Base-by-base conservation (phyloP, 2,113 vertebrate species). In the Anthoscopus minutus region DNA sequence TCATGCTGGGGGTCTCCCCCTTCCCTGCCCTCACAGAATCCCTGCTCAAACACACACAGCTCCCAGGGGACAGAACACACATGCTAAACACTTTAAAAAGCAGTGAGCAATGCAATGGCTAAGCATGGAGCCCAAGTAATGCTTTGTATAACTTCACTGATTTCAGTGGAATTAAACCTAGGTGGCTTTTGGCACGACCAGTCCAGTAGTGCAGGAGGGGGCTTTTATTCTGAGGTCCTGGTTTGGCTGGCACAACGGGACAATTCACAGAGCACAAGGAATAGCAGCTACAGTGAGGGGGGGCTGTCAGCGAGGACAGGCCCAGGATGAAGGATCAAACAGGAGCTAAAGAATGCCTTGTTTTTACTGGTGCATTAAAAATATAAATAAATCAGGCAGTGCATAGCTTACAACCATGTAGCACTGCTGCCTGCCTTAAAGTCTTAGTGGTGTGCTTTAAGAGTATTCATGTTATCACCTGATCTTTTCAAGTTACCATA, bases 401-500 rank as follows among this genome's bases (percentile, higher is more conserved):
- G 42, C 37, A 53, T 27, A 65, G 57, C 65, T 86, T 67, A 70
- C 62, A 72, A 72, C 13, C 60, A 42, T 42, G 71, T 65, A 83
- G 80, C 37, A 40, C 76, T 70, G 76, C 82, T 95, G 79, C 33
- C 64, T 88, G 56, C 72, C 93, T 81, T 78, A 81, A 94, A 86
- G 82, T 28, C 80, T 78, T 90, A 66, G 70, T 72, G 77, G 47
- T 71, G 64, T 71, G 61, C 86, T 94, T 81, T 92, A 92, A 86
- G 61, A 92, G 76, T 65, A 92, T 86, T 90, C 90, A 51, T 92
- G 94, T 90, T 96, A 95, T 97, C 95, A 96, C 93, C 96, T 86
- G 90, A 94, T 96, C 95, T 88, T 88, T 64, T 87, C 90, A 90
- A 81, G 65, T 97, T 96, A 95, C 69, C 90, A 94, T 96, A 95